Evolutionary conservation across 2,888 invertebrate species (phyloP).

Genomic region (Amphipyra tragopoginis): DNA sequence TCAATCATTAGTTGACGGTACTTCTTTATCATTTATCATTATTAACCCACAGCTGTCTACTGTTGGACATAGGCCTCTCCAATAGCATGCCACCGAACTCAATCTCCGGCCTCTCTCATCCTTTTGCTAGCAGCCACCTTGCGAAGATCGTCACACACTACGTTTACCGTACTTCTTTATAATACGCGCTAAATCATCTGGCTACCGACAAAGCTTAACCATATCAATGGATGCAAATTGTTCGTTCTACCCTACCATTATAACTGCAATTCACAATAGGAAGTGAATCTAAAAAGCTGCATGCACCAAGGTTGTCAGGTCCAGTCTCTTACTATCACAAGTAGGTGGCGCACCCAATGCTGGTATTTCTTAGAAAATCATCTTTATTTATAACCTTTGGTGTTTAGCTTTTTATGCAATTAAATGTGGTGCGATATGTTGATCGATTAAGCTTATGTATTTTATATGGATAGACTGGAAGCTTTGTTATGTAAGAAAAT

Average conservation of each 20-base stretch:
- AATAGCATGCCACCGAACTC: too few species aligned
- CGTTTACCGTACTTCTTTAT: too few species aligned
- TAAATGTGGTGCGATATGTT: constrained; percentile 24
- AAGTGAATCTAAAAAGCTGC: constrained; percentile 52
- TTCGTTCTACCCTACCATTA: constrained; percentile 15
- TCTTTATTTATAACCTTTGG: constrained; percentile 58
- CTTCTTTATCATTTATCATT: too few species aligned
- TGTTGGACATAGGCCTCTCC: too few species aligned
- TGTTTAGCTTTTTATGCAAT: constrained; percentile 43
- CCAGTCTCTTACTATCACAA: constrained; percentile 41
- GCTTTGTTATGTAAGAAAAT: constrained; percentile 5
- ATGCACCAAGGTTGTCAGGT: constrained; percentile 52
- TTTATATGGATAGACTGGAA: not conserved
- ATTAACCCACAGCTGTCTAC: too few species aligned
- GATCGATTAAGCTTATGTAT: constrained; percentile 7
- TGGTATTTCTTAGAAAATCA: constrained; percentile 60
- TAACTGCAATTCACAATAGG: constrained; percentile 49
- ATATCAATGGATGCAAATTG: constrained; percentile 3
- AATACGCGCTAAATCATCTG: too few species aligned
- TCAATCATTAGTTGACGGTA: too few species aligned
- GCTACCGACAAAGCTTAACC: not conserved
- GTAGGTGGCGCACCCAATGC: constrained; percentile 43
- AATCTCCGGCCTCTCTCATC: too few species aligned
- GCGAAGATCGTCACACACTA: too few species aligned
- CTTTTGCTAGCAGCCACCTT: too few species aligned